Evolutionary conservation across 2,113 vertebrate genomes (phyloP), one percentile per base, ranked within the genome.

Genomic region (Spea multiplicata): DNA sequence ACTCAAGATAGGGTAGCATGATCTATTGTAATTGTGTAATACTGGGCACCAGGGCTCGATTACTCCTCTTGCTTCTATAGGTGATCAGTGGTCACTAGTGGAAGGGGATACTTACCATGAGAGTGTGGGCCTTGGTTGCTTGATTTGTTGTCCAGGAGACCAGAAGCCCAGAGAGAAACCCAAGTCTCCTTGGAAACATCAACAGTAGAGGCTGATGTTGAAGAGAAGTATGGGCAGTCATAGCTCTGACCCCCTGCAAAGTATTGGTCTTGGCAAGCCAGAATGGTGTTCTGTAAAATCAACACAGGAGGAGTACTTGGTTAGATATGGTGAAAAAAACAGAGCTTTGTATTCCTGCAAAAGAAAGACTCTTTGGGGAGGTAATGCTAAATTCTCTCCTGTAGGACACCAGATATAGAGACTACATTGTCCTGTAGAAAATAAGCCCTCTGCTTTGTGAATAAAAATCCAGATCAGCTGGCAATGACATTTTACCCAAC

Each of bases 111-210:
- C 91, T 90, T 85, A 91, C 90, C 90, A 80, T 85, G 89, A 71
- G 84, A 73, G 50, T 71, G 81, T 4, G 86, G 78, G 83, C 88
- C 89, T 82, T 84, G 88, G 85, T 85, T 87, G 87, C 79, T 82
- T 78, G 82, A 84, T 79, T 82, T 59, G 84, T 85, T 62, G 90
- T 92, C 90, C 81, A 84, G 85, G 88, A 90, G 90, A 92, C 89
- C 92, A 83, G 84, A 76, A 83, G 88, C 73, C 94, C 94, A 95
- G 84, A 90, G 84, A 71, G 95, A 91, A 76, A 93, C 90, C 90
- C 93, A 90, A 67, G 94, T 96, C 84, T 95, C 94, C 93, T 89
- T 94, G 94, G 95, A 92, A 92, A 96, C 92, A 73, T 90, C 93
- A 91, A 93, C 90, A 91, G 85, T 87, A 90, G 88, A 86, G 84